phyloP scores from a whole-genome alignment of 2,113 vertebrate species.

The Rhinichthys klamathensis region DNA sequence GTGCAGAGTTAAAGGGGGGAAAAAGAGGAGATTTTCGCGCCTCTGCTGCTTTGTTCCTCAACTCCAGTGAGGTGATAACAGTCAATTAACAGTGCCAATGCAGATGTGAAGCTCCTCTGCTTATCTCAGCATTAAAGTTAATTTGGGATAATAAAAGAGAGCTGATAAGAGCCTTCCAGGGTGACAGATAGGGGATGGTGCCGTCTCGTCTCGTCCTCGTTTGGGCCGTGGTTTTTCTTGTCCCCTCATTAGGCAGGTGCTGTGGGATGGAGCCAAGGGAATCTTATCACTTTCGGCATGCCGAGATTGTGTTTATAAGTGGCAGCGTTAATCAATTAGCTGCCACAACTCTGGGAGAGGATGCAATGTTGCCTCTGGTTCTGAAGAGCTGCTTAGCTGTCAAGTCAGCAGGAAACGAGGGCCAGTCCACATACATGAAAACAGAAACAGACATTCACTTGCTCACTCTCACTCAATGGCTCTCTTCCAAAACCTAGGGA shows the following conservation, averaged over 20 bases:
- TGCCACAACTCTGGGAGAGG: neutral
- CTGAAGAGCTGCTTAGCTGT: slow-evolving; percentile 3
- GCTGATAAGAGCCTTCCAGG: slow-evolving; percentile 54
- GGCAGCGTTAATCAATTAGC: slow-evolving; percentile 67
- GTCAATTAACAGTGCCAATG: slow-evolving; percentile 33
- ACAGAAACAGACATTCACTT: neutral
- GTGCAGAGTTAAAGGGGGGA: slow-evolving; percentile 34
- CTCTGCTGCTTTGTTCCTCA: neutral
- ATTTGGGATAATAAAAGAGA: slow-evolving; percentile 49
- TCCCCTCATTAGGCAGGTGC: slow-evolving; percentile 65
- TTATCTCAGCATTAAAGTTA: slow-evolving; percentile 59
- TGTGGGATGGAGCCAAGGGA: slow-evolving; percentile 53
- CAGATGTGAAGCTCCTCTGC: slow-evolving; percentile 20
- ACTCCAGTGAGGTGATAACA: neutral
- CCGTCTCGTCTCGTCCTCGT: slow-evolving; percentile 19
- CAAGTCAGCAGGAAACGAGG: neutral
- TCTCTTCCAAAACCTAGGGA: neutral
- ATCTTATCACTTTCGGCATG: slow-evolving; percentile 63
- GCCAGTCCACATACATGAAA: neutral
- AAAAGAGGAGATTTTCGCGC: slow-evolving; percentile 3
- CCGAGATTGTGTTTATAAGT: slow-evolving; percentile 62
- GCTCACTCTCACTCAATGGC: neutral
- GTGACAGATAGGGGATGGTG: slow-evolving; percentile 36
- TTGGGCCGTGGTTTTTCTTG: slow-evolving; percentile 49
- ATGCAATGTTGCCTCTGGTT: neutral